A percentile compares a stretch with the other conserved stretches of the same genome.
Evolutionary conservation across 2,888 invertebrate genomes (phyloP).

Genomic region (Spodoptera littoralis): DNA sequence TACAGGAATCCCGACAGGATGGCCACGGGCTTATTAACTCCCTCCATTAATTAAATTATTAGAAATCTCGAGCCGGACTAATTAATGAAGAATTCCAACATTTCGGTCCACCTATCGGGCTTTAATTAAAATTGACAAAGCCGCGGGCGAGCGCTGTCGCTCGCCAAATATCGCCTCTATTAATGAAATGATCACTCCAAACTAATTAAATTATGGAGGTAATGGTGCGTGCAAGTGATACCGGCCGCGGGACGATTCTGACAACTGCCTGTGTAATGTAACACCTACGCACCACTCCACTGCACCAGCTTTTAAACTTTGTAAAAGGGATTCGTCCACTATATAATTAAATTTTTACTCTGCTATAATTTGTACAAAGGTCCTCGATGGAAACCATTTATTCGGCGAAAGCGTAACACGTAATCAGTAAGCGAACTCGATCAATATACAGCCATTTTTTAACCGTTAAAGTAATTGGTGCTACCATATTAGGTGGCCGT

Average conservation of each 20-base stretch:
- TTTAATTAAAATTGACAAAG: conserved; percentile 89
- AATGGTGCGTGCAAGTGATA: conserved; percentile 87
- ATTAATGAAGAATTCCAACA: conserved; percentile 88
- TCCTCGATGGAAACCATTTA: conserved; percentile 29
- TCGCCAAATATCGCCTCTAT: conserved; percentile 87
- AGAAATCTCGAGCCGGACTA: conserved; percentile 87
- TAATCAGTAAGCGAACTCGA: conserved; percentile 32
- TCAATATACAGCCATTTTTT: conserved; percentile 44
- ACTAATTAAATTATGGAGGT: conserved; percentile 88
- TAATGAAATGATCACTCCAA: conserved; percentile 88
- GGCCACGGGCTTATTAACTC: conserved; percentile 83
- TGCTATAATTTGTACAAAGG: conserved; percentile 34
- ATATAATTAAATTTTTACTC: conserved; percentile 36
- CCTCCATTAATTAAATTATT: conserved; percentile 87
- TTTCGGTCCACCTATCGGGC: conserved; percentile 86
- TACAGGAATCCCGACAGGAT: conserved; percentile 79
- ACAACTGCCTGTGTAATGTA: conserved; percentile 55
- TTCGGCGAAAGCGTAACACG: conserved; percentile 47
- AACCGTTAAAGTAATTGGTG: conserved; percentile 43
- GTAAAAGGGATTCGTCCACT: conserved; percentile 24
- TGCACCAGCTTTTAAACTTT: conserved; percentile 34
- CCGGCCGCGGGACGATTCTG: conserved; percentile 62
- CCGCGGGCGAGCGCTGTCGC: conserved; percentile 79
- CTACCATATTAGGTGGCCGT: conserved; percentile 40
- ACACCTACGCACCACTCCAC: conserved; percentile 46